A percentile compares a stretch with the other conserved stretches of the same genome.
phyloP scores from a whole-genome alignment of 92 coral and sea anemone genomes.

The Virgularia gustaviana region DNA sequence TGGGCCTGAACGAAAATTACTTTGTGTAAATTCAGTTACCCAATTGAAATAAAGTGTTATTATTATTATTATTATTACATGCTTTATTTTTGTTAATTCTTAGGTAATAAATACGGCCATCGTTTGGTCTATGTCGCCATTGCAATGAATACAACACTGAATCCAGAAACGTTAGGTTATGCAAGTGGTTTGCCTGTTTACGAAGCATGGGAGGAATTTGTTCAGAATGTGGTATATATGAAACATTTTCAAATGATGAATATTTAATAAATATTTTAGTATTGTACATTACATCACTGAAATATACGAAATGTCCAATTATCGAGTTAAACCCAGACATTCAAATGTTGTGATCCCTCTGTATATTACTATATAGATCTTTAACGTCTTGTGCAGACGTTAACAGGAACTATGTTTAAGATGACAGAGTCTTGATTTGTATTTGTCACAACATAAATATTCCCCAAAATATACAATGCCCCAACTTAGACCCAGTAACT shows the following conservation, averaged over 20 bases:
- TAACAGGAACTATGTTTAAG: too few species aligned
- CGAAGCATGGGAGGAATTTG: conserved; percentile 68
- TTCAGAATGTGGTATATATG: conserved; percentile 64
- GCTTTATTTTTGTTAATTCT: background rate
- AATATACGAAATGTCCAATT: background rate
- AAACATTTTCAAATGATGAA: too few species aligned
- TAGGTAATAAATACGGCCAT: conserved; percentile 69
- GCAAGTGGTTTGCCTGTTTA: conserved; percentile 53
- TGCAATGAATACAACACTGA: conserved; percentile 59
- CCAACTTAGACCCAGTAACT: too few species aligned
- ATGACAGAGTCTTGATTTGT: too few species aligned
- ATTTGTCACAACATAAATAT: too few species aligned
- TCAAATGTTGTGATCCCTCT: too few species aligned
- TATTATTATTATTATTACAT: background rate
- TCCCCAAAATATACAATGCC: too few species aligned
- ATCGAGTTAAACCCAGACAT: too few species aligned
- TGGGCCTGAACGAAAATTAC: too few species aligned
- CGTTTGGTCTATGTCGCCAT: conserved; percentile 61
- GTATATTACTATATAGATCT: too few species aligned
- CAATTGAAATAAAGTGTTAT: background rate
- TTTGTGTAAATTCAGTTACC: background rate
- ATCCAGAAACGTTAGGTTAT: conserved; percentile 55
- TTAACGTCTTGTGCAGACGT: too few species aligned
- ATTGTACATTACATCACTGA: background rate
- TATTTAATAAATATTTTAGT: background rate